Percentiles rank a stretch among this genome's conserved stretches.
These are phyloP conservation scores for Apamea anceps DNA, from an alignment of 2,888 invertebrate genomes.

Conservation along the genomic window DNA sequence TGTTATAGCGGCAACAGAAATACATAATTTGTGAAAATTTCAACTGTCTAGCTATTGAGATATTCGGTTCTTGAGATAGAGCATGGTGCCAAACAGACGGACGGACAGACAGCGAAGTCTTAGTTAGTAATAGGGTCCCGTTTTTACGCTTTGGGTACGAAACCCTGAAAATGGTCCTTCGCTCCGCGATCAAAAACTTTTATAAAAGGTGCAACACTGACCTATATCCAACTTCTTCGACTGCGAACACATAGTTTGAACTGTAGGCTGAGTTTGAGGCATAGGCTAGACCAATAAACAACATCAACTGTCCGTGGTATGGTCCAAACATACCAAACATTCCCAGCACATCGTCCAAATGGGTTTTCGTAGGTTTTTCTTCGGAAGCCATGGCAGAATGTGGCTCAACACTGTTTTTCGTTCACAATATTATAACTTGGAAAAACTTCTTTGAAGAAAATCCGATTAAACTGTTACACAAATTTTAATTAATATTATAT, in stretches of 20 bases:
- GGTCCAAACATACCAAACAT: slow-evolving; percentile 89
- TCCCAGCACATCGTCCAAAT: slow-evolving; percentile 83
- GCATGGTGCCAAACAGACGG: no score
- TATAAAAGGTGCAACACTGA: slow-evolving; percentile 36
- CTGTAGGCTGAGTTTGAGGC: slow-evolving; percentile 90
- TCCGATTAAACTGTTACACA: neutral
- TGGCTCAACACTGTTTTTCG: neutral
- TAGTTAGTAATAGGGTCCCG: no score
- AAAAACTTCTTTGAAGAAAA: neutral
- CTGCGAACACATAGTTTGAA: slow-evolving; percentile 92
- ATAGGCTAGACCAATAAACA: slow-evolving; percentile 90
- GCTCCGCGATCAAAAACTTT: neutral
- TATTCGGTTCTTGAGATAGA: no score
- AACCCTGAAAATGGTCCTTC: neutral
- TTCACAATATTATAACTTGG: neutral
- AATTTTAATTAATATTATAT: neutral
- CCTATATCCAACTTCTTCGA: slow-evolving; percentile 90
- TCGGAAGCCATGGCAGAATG: slow-evolving; percentile 44
- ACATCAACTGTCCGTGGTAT: slow-evolving; percentile 90
- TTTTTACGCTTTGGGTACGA: no score
- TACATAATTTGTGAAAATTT: no score
- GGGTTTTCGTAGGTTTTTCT: slow-evolving; percentile 50
- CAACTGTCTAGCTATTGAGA: no score
- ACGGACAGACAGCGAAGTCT: no score
- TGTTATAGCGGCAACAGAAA: no score